phyloP scores from a whole-genome alignment of 2,888 invertebrate species.

The Ormyrus pomaceus region DNA sequence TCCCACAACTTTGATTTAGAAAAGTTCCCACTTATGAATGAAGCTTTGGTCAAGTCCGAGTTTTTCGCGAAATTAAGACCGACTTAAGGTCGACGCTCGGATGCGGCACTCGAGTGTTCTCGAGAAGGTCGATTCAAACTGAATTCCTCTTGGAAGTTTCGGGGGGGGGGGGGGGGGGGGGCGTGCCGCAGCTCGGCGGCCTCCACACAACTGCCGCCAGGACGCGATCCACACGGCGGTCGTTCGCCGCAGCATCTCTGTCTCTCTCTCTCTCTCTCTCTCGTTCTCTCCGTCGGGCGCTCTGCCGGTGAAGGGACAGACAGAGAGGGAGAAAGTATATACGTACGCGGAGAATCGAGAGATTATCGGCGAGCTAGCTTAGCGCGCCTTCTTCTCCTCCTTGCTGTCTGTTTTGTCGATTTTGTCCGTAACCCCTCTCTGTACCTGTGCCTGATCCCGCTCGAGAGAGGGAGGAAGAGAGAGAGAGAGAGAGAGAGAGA shows the following conservation, averaged over 20 bases:
- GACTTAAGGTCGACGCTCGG: no score
- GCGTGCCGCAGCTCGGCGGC: background rate
- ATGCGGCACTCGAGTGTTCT: no score
- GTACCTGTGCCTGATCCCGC: slow-evolving; percentile 7
- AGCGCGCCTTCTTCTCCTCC: slow-evolving; percentile 53
- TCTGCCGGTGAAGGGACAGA: background rate
- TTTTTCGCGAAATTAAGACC: no score
- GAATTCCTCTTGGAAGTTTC: background rate
- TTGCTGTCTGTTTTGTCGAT: slow-evolving; percentile 5
- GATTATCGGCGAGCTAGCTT: slow-evolving; percentile 65
- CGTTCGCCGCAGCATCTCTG: slow-evolving; percentile 31
- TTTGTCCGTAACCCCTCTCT: slow-evolving; percentile 8
- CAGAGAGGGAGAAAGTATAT: slow-evolving; percentile 12
- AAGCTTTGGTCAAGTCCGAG: no score
- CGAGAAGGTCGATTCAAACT: no score
- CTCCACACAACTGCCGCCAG: background rate
- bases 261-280: slow-evolving; percentile 17
- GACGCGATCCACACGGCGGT: background rate
- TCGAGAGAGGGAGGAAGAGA: background rate
- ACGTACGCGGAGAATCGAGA: slow-evolving; percentile 62
- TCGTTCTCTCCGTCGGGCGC: background rate
- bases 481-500: background rate
- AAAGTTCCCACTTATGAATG: no score
- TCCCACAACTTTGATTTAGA: no score
- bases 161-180: background rate